Base-by-base conservation (phyloP, 2,797 vertebrate species). In the Gymnodraco acuticeps region DNA sequence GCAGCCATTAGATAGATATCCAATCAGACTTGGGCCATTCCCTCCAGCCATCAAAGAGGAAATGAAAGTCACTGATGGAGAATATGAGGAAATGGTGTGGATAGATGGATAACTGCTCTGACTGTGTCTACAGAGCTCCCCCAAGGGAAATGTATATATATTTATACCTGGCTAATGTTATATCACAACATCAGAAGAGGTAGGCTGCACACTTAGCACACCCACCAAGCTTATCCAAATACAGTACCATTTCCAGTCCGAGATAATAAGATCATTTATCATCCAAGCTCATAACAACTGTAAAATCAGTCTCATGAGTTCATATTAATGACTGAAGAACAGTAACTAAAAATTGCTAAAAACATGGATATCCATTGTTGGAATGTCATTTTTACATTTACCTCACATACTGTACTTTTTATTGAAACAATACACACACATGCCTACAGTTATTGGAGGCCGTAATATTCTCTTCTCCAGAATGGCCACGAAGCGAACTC, bases 21-120 rank as follows among this genome's bases (percentile, higher is more conserved):
- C 84, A 89, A 88, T 91, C 88, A 87, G 77, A 83, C 64, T 59
- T 53, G 75, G 81, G 77, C 76, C 73, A 85, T 88, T 87, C 85
- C 52, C 70, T 86, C 66, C 50, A 83, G 91, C 89, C 78, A 89
- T 90, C 73, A 82, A 14, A 78, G 70, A 87, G 75, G 72, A 91
- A 91, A 91, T 89, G 85, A 88, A 88, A 90, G 71, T 85, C 84
- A 78, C 70, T 79, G 87, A 87, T 75, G 80, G 80, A 82, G 70
- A 87, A 88, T 85, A 87, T 78, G 80, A 82, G 77, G 73, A 77
- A 83, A 88, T 79, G 64, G 64, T 83, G 65, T 73, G 55, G 82
- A 80, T 64, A 73, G 86, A 90, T 82, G 81, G 83, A 87, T 87
- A 86, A 79, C 68, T 65, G 79, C 68, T 69, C 65, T 66, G 50